Evolutionary conservation across 2,797 vertebrate species (phyloP).

Genomic region (Tenualosa thibaudeaui): DNA sequence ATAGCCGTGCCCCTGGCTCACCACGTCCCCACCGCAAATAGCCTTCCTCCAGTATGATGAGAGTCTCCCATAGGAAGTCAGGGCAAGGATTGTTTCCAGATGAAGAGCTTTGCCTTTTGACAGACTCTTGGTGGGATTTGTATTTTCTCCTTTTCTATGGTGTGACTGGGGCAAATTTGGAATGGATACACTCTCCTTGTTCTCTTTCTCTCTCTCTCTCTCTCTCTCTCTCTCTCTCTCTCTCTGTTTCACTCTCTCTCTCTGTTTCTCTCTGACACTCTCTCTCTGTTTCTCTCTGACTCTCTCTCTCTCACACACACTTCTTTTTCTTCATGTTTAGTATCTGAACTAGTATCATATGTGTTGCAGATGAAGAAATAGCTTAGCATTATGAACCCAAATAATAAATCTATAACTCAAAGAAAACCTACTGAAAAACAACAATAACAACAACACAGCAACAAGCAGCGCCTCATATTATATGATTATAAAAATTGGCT

Average conservation of each 20-base stretch:
- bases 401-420: not conserved
- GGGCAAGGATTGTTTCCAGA: conserved; percentile 56
- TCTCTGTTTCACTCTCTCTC: not conserved
- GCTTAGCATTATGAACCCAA: not conserved
- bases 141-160: not conserved
- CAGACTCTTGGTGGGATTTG: conserved; percentile 15
- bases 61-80: conserved; percentile 40
- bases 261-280: not conserved
- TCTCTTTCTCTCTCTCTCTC: not conserved
- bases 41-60: conserved; percentile 25
- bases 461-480: not conserved
- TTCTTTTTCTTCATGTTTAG: not conserved
- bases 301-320: not conserved
- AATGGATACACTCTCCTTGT: not conserved
- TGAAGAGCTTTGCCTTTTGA: conserved; percentile 40
- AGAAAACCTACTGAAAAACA: not conserved
- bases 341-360: not conserved
- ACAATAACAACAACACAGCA: not conserved
- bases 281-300: not conserved
- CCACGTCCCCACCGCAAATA: conserved; percentile 36
- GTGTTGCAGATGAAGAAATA: not conserved
- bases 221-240: not conserved
- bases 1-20: not conserved
- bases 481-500: conserved; percentile 6
- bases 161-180: not conserved